Base-by-base conservation (phyloP, 2,888 invertebrate species). In the Aphidoletes aphidimyza region DNA sequence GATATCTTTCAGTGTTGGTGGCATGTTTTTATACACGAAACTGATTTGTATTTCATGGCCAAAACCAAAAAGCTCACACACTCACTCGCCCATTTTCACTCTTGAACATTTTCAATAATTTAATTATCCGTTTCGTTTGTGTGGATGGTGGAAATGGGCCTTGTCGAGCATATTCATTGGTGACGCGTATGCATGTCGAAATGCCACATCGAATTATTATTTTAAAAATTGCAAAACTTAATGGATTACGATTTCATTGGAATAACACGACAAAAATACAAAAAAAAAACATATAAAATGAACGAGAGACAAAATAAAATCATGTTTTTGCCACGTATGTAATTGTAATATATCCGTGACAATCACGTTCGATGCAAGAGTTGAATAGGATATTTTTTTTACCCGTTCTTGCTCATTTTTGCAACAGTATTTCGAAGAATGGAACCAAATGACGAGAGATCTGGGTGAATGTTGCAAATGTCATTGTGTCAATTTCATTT, bases 201-300 rank as follows among this genome's bases (percentile, higher is more conserved):
- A 30, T 30, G 69, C 30, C 69, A 69, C 30, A 69, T 69, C 30
- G 30, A 69, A 69, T 69, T 69, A 69, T 69, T 69, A 69, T 69
- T 69, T 69, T 69, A 30, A 69, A n/a, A 69, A 69, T 69, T 69
- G 69, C n/a, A 5, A 34, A 69, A 14, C 30, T 69, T 30, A 69
- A 69, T 69, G 69, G 69, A 69, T 30, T 69, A 30, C 17, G 30
- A 17, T 9, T 54, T 54, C 30, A 30, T 69, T 9, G 22, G 11
- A 17, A 19, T 19, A 47, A 47, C 47, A 47, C 8, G 22, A 39
- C 39, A 11, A 39, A 39, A 39, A 11, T 8, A 39, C 6, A 39
- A 39, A 39, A 39, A 39, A 39, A 39, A 39, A 39, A 39, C 39
- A 39, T 39, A 5, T 8, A 54, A 54, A 54, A 54, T 1, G 2